Evolutionary conservation across 2,113 vertebrate genomes (phyloP).

Genomic region (Tetrao urogallus): DNA sequence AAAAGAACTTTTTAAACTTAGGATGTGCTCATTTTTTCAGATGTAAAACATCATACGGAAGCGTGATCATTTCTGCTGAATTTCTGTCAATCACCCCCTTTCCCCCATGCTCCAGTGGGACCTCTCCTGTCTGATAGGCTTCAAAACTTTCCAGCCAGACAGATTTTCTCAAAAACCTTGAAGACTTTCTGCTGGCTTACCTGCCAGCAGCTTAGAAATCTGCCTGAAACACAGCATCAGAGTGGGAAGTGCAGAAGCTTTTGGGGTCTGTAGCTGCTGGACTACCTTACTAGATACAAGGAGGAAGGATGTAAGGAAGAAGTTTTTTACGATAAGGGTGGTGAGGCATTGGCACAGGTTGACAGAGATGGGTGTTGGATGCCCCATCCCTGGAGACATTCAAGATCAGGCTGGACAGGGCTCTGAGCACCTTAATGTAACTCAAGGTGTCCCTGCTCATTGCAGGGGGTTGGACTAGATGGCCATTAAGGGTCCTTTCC

Average conservation of each 20-base stretch:
- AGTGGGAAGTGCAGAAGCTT: background rate
- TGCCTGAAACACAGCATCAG: background rate
- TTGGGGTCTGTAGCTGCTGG: background rate
- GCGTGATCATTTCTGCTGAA: background rate
- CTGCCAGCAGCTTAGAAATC: background rate
- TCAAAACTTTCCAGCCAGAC: slow-evolving; percentile 19
- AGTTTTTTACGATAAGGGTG: too few species aligned
- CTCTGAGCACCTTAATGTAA: too few species aligned
- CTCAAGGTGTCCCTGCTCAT: too few species aligned
- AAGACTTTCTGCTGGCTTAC: background rate
- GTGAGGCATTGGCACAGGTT: too few species aligned
- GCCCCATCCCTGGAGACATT: too few species aligned
- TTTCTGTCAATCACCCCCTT: slow-evolving; percentile 11
- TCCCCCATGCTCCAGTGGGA: background rate
- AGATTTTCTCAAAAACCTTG: slow-evolving; percentile 1
- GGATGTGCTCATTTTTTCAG: slow-evolving; percentile 8
- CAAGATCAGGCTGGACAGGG: too few species aligned
- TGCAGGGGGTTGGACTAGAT: too few species aligned
- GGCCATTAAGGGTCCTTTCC: too few species aligned
- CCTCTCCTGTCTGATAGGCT: slow-evolving; percentile 22
- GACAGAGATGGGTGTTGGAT: too few species aligned
- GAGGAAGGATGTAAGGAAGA: too few species aligned
- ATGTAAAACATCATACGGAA: slow-evolving; percentile 15
- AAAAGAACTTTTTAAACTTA: background rate
- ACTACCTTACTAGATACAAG: background rate